Percentiles rank a stretch among this genome's conserved stretches.
Evolutionary conservation across 2,797 vertebrate genomes (phyloP).

Genomic region (Pseudochirops cupreus): DNA sequence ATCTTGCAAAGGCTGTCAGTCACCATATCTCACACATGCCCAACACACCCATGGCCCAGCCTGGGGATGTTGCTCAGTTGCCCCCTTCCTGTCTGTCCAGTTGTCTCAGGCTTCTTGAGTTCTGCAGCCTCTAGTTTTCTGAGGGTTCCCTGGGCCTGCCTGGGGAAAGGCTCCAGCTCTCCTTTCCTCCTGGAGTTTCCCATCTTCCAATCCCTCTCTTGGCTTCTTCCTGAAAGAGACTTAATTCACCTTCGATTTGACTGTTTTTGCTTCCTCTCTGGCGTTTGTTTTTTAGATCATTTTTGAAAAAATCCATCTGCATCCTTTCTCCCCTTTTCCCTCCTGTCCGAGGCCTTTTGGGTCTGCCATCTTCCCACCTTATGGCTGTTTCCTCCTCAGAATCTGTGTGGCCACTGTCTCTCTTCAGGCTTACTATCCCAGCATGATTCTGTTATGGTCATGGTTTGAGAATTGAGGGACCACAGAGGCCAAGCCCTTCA

Average conservation of each 20-base stretch:
- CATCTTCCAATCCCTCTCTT: background rate
- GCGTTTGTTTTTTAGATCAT: conserved; percentile 47
- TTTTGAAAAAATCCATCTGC: background rate
- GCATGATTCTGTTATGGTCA: accelerated
- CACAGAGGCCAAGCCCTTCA: background rate
- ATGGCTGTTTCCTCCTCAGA: background rate
- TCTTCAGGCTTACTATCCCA: background rate
- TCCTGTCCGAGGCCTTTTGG: background rate
- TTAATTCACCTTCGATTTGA: background rate
- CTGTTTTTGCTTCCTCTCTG: conserved; percentile 17
- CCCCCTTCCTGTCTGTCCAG: background rate
- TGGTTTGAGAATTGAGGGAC: background rate
- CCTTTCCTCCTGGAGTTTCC: background rate
- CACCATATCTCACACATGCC: background rate
- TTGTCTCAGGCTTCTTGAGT: background rate
- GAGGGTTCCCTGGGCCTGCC: background rate
- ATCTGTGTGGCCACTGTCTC: background rate
- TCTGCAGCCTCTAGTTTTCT: background rate
- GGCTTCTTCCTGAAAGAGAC: conserved; percentile 16
- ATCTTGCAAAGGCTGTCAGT: conserved; percentile 8
- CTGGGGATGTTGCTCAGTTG: background rate
- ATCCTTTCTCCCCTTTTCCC: background rate
- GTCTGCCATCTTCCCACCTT: background rate
- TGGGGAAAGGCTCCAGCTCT: background rate
- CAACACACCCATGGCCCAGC: background rate